phyloP scores from a whole-genome alignment of 2,888 invertebrate species.

The Selenia dentaria region DNA sequence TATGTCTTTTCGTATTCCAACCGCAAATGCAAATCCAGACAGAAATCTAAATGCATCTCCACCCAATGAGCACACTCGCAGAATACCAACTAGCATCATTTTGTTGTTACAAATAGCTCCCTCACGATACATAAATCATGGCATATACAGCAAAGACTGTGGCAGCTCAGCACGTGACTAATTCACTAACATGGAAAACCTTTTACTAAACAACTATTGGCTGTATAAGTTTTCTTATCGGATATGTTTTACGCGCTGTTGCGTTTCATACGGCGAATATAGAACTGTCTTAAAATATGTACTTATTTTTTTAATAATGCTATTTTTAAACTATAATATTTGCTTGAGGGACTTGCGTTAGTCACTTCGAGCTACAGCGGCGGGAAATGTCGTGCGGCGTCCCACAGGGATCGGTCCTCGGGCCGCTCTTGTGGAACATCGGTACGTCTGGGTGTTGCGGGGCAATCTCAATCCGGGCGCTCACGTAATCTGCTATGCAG shows the following conservation, averaged over 20 bases:
- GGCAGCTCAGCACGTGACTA: slow-evolving; percentile 52
- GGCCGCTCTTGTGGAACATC: too few species aligned
- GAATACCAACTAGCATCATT: slow-evolving; percentile 52
- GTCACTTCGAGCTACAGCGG: too few species aligned
- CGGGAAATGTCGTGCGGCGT: too few species aligned
- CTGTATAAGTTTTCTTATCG: slow-evolving; percentile 42
- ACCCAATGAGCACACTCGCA: slow-evolving; percentile 33
- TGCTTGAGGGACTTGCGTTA: too few species aligned
- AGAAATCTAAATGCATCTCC: slow-evolving; percentile 25
- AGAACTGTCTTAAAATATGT: slow-evolving; percentile 21
- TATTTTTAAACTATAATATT: too few species aligned
- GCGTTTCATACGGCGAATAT: slow-evolving; percentile 28
- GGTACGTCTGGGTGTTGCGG: too few species aligned
- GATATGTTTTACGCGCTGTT: slow-evolving; percentile 30
- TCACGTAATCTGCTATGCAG: too few species aligned
- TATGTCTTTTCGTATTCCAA: not conserved
- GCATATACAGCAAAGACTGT: slow-evolving; percentile 49
- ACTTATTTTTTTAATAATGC: too few species aligned
- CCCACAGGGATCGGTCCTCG: too few species aligned
- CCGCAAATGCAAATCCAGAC: slow-evolving; percentile 18
- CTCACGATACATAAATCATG: slow-evolving; percentile 49
- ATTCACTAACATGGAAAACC: slow-evolving; percentile 59
- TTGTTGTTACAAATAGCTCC: slow-evolving; percentile 54
- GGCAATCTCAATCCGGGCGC: too few species aligned
- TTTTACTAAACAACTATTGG: slow-evolving; percentile 56